Evolutionary conservation across 2,113 vertebrate species (phyloP).

Genomic region (Ibidorhyncha struthersii): DNA sequence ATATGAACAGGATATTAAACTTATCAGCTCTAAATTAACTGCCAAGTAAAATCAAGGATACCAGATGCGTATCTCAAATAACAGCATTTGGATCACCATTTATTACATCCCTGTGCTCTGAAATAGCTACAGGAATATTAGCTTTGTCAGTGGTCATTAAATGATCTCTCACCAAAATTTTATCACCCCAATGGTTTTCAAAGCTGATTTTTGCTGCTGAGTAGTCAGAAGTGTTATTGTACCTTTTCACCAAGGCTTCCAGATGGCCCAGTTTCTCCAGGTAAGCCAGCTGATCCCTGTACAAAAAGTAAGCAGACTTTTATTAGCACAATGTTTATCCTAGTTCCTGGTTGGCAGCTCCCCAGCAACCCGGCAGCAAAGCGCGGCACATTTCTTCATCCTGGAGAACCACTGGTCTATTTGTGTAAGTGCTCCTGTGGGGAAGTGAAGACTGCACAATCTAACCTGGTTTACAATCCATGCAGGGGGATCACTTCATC

Average conservation of each 20-base stretch:
- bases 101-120: not conserved
- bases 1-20: not conserved
- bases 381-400: not conserved
- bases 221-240: not conserved
- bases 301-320: conserved; percentile 5
- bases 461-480: not conserved
- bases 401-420: not conserved
- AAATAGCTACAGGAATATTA: not conserved
- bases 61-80: not conserved
- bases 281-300: conserved; percentile 87
- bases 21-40: not conserved
- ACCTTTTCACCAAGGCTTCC: conserved; percentile 95
- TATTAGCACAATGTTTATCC: not conserved
- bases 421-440: not conserved
- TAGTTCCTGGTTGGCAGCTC: not conserved
- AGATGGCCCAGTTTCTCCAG: conserved; percentile 83
- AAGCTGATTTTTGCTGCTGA: not conserved
- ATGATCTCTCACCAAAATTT: not conserved
- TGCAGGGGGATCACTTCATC: not conserved
- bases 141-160: not conserved
- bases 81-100: not conserved
- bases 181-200: not conserved
- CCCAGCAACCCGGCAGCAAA: not conserved
- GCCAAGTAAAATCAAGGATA: not conserved
- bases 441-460: not conserved